Evolutionary conservation across 30 jellyfish, hydroid and myxozoan genomes (phyloP), one percentile per base, ranked within the genome.

Genomic region (Cassiopea xamachana): DNA sequence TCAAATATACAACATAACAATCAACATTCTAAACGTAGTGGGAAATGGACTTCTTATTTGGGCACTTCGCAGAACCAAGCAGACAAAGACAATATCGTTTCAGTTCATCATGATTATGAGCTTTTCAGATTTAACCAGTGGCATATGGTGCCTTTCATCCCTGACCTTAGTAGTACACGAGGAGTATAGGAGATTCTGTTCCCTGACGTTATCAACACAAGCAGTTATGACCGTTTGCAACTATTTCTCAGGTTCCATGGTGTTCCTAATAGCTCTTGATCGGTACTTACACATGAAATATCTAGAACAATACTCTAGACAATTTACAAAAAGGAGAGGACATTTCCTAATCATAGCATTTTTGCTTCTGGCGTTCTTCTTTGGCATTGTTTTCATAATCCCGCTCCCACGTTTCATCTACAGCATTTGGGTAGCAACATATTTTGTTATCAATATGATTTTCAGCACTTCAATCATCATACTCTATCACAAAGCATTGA

Each of bases 261-360:
- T 71, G 2, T 9, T 27, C 16, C 80, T 71, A 51, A 16, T 71
- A 27, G 80, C 80, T 71, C 15, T 71, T 71, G 80, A 71, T 71
- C 50, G 80, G 1, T 71, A 71, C 60, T 15, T 71, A 1, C 80
- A 43, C 15, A 71, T 71, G 80, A 71, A 71, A 15, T 39, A 71
- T 19, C 16, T 71, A 6, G 80, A 71, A 2, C 80, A 55, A 9
- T 71, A 71, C 39, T 43, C 55, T 0, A 7, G 10, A 6, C 0
- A 7, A 7, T n/a, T 27, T 39, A 71, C 80, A 71, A 71, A 71
- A 1, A 71, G 51, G 55, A 51, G 80, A 71, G 55, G 80, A 19
- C 27, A 71, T 71, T 16, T 2, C 39, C 2, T 19, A 55, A 55
- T 27, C 15, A 19, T 15, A 4, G 51, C 15, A 71, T 19, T 55